phyloP scores from a whole-genome alignment of 1,140 invertebrate genomes.

The Drosophila gunungcola region DNA sequence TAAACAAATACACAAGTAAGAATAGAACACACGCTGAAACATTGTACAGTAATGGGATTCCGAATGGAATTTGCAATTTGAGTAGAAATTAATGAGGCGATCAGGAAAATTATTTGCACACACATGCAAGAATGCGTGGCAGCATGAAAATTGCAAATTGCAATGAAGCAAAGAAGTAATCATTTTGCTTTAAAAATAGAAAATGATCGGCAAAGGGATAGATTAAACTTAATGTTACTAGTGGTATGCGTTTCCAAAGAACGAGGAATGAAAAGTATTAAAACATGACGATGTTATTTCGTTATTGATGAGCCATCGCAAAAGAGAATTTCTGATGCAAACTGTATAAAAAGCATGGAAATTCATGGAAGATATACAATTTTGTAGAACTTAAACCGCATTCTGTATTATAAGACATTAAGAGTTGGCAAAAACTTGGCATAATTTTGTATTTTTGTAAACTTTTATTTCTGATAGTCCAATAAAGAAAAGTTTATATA shows the following conservation, averaged over 20 bases:
- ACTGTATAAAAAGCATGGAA: not conserved
- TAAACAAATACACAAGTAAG: not conserved
- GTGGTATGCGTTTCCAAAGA: slow-evolving; percentile 1
- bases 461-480: not conserved
- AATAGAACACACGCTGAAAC: slow-evolving; percentile 11
- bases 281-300: slow-evolving; percentile 15
- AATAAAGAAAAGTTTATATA: slow-evolving; percentile 1
- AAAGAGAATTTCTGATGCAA: not conserved
- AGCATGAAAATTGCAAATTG: slow-evolving; percentile 17
- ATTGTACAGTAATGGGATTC: slow-evolving; percentile 31
- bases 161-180: slow-evolving; percentile 10
- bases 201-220: slow-evolving; percentile 16
- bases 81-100: slow-evolving; percentile 31
- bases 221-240: slow-evolving; percentile 11
- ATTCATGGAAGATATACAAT: not conserved
- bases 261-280: slow-evolving; percentile 3
- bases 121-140: slow-evolving; percentile 13
- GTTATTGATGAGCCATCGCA: slow-evolving; percentile 23
- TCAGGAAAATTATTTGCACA: slow-evolving; percentile 22
- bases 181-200: slow-evolving; percentile 26
- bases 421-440: not conserved
- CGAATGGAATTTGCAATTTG: slow-evolving; percentile 40
- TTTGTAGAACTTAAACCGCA: not conserved
- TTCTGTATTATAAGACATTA: slow-evolving; percentile 2
- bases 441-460: too few species aligned